Percentiles rank a stretch among this genome's conserved stretches.
These are phyloP conservation scores for Oedothorax gibbosus DNA, from an alignment of 1,140 invertebrate genomes.

Conservation along the genomic window DNA sequence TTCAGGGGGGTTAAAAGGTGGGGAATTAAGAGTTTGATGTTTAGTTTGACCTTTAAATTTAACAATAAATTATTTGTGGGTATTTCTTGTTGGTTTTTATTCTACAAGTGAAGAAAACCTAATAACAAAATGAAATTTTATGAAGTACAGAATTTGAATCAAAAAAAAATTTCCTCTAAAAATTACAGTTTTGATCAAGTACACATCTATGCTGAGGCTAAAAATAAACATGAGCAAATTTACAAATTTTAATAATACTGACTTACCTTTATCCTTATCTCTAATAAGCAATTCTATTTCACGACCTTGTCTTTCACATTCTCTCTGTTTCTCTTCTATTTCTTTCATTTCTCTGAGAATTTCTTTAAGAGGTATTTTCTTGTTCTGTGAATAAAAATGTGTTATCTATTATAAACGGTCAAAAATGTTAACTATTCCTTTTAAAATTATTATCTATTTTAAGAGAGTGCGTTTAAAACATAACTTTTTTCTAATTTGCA, in stretches of 20 bases:
- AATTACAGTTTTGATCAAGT: neutral
- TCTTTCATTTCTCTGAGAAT: conserved; percentile 80
- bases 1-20: too few relatives aligned
- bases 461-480: neutral
- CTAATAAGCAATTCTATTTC: conserved; percentile 79
- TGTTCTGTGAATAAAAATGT: conserved; percentile 70
- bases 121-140: too few relatives aligned
- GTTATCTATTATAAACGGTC: neutral
- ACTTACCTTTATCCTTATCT: conserved; percentile 65
- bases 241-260: neutral
- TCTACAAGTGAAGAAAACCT: too few relatives aligned
- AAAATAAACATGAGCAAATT: neutral
- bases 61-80: too few relatives aligned
- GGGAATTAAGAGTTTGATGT: too few relatives aligned
- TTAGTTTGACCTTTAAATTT: too few relatives aligned
- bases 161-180: neutral
- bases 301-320: conserved; percentile 89
- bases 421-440: neutral
- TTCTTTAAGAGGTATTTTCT: conserved; percentile 79
- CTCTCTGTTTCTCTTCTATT: conserved; percentile 87
- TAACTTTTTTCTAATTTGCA: neutral
- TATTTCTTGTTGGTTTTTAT: too few relatives aligned
- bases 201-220: neutral
- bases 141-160: neutral
- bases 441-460: neutral